Evolutionary conservation across 2,113 vertebrate species (phyloP), one percentile per base, ranked within the genome.

Genomic region (Girardinichthys multiradiatus): DNA sequence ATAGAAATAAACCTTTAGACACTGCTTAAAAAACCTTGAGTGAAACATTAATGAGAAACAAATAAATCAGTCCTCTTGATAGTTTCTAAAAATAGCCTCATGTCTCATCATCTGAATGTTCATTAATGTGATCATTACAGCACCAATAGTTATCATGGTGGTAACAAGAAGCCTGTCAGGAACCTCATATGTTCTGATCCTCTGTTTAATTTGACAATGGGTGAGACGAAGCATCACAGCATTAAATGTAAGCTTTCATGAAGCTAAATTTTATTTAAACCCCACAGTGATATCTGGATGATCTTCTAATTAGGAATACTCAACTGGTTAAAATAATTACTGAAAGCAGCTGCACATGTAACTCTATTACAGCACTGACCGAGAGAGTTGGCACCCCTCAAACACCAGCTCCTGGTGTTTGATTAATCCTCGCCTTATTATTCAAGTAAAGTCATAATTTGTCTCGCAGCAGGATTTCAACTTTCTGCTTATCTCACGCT

Each of bases 321-420:
- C 35, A 5, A 79, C 64, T 83, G 72, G 37, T 71, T 86, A 26
- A 74, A 72, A 76, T 83, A 82, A 90, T 87, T 80, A 84, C 42
- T 19, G 54, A 77, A 33, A 37, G 4, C 79, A 70, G 74, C 64
- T 64, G 68, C 70, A 72, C 30, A 58, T 15, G 68, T 19, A 35
- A 57, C 57, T 60, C 70, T 63, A 64, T 70, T 45, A 66, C 19
- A 78, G 66, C 51, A 59, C 66, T 64, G 62, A 45, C 19, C 61
- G 63, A 48, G 71, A 82, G 64, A 59, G 24, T 24, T 74, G 57
- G 65, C 2, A 2, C 30, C 58, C 57, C 61, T 73, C 64, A 77
- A 71, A 76, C 45, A 30, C 13, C 37, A 54, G 37, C 29, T 84
- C 63, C 77, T 69, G 57, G 67, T 42, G 82, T 81, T 68, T 79